These are phyloP conservation scores for Drosophila athabasca DNA, from an alignment of 1,140 invertebrate genomes.

Conservation along the genomic window DNA sequence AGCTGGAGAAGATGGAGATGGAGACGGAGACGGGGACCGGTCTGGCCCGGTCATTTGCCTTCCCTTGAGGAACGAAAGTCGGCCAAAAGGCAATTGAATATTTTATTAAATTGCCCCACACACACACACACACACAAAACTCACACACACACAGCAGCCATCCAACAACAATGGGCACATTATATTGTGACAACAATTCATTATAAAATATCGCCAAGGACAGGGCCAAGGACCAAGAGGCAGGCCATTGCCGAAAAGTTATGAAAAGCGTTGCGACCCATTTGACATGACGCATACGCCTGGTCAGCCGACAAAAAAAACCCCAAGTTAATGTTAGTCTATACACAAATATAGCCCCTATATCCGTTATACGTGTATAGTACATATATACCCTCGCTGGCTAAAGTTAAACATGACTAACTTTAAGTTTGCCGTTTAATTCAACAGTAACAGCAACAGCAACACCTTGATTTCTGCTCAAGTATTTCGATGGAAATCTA, in stretches of 20 bases:
- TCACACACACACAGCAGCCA: slow-evolving; percentile 27
- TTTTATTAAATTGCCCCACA: slow-evolving; percentile 74
- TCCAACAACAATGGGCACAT: slow-evolving; percentile 53
- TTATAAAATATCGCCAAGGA: slow-evolving; percentile 71
- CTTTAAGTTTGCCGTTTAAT: neutral
- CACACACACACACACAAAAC: slow-evolving; percentile 26
- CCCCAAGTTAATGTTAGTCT: slow-evolving; percentile 28
- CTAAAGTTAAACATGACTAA: slow-evolving; percentile 12
- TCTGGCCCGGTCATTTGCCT: slow-evolving; percentile 35
- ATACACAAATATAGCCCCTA: slow-evolving; percentile 7
- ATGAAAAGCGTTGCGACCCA: slow-evolving; percentile 63
- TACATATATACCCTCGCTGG: slow-evolving; percentile 29
- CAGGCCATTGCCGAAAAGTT: slow-evolving; percentile 60
- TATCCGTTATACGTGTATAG: slow-evolving; percentile 12
- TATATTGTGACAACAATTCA: slow-evolving; percentile 79
- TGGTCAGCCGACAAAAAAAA: slow-evolving; percentile 42
- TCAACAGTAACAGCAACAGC: too few species aligned
- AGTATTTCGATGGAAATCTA: too few species aligned
- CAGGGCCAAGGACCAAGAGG: slow-evolving; percentile 11
- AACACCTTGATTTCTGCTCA: too few species aligned
- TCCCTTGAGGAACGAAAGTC: slow-evolving; percentile 19
- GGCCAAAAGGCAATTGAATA: slow-evolving; percentile 71
- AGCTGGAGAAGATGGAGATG: neutral
- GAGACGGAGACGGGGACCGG: neutral
- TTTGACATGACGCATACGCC: slow-evolving; percentile 73